Percentiles rank a stretch among this genome's conserved stretches.
These are phyloP conservation scores for Molorchus minor DNA, from an alignment of 2,888 invertebrate genomes.

Conservation along the genomic window DNA sequence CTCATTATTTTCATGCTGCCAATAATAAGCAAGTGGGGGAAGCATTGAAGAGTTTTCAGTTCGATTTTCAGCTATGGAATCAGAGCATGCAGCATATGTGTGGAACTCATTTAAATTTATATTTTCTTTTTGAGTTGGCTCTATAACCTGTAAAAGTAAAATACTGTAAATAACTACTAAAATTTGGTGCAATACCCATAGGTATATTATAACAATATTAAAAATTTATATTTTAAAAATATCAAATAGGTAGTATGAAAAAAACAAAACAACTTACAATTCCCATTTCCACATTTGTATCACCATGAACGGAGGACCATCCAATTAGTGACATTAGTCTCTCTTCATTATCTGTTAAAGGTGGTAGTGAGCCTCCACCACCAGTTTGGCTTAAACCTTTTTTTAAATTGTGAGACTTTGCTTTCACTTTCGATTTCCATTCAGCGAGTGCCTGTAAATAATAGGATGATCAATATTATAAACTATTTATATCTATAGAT, in stretches of 20 bases:
- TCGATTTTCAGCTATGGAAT: no score
- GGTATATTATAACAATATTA: not conserved
- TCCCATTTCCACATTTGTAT: conserved; percentile 6
- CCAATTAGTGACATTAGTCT: conserved; percentile 14
- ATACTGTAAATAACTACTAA: not conserved
- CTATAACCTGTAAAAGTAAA: not conserved
- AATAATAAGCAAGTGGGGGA: not conserved
- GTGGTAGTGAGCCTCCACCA: conserved; percentile 18
- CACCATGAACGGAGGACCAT: conserved; percentile 5
- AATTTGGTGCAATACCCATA: no score
- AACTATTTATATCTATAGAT: no score
- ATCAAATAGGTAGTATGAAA: no score
- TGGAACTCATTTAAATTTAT: not conserved
- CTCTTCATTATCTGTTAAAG: conserved; percentile 11
- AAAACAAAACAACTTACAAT: conserved; percentile 13
- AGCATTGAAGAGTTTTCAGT: not conserved
- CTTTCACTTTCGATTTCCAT: conserved; percentile 25
- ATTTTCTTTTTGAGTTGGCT: not conserved
- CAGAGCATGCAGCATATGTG: not conserved
- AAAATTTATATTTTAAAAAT: not conserved
- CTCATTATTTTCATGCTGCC: not conserved
- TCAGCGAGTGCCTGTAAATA: no score
- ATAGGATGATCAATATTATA: no score
- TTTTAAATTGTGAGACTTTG: not conserved
- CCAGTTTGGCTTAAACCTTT: conserved; percentile 8